Base-by-base conservation (phyloP, 2,797 vertebrate species). In the Typhlichthys subterraneus region DNA sequence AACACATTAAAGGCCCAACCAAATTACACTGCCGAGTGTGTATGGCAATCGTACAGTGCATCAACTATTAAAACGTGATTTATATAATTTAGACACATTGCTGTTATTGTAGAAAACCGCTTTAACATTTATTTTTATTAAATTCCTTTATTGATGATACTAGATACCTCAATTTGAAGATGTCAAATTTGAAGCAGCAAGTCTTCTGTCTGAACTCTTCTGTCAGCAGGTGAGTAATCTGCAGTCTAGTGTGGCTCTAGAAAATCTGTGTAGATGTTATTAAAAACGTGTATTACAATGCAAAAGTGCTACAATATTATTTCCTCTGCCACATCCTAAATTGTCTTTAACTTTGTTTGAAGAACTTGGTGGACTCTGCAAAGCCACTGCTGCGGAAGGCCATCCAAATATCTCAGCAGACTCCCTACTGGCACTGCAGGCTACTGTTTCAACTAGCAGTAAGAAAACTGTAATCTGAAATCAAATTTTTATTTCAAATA, bases 351-450 rank as follows among this genome's bases (percentile, higher is more conserved):
- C 14, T 3, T 57, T 1, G 51, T 76, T 80, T 81, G 54, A 85
- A 99, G 97, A 99, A 98, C 85, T 93, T 97, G 4, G 98, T 99
- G 61, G 98, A 99, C 71, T 96, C 98, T 48, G 97, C 98, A 15
- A 99, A 99, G 61, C 98, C 98, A 0, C 89, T 99, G 49, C 83
- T 99, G 56, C 93, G 98, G 8, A 99, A 99, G 82, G 98, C 98
- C 33, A 99, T 99, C 67, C 98, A 99, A 91, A 99, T 99, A 61
- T 99, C 98, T 0, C 98, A 99, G 82, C 97, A 99, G 65, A 99
- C 98, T 0, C 98, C 97, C 0, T 99, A 99, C 77, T 99, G 98
- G 98, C 98, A 99, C 88, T 99, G 98, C 85, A 92, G 97, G 71
- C 84, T 99, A 76, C 91, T 99, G 78, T 99, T 99, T 88, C 97